phyloP scores from a whole-genome alignment of 2,888 invertebrate species.

The Cerastis leucographa region DNA sequence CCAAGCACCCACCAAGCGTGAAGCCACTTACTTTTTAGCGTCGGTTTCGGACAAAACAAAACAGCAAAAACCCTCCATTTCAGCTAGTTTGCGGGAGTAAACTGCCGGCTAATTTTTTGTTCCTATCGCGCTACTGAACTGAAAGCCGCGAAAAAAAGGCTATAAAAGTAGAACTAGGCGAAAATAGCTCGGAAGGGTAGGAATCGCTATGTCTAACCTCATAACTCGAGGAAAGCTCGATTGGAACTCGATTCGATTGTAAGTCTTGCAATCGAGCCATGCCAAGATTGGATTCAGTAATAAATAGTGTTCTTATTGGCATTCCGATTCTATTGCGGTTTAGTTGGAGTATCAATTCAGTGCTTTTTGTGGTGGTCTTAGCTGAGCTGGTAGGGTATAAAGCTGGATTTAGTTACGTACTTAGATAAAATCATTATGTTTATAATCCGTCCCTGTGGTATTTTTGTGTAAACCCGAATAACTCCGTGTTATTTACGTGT shows the following conservation, averaged over 20 bases:
- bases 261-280: conserved; percentile 51
- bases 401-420: not conserved
- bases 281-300: conserved; percentile 65
- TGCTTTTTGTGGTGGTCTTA: conserved; percentile 36
- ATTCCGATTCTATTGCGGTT: conserved; percentile 63
- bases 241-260: conserved; percentile 62
- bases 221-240: conserved; percentile 61
- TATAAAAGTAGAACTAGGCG: conserved; percentile 38
- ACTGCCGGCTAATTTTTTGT: conserved; percentile 55
- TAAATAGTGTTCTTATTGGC: conserved; percentile 63
- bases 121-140: conserved; percentile 45
- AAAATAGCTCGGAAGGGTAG: not conserved
- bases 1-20: conserved; percentile 38
- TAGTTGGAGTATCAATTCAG: conserved; percentile 51
- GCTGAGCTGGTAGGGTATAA: conserved; percentile 4
- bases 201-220: conserved; percentile 42
- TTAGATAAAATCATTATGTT: conserved; percentile 9
- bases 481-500: not conserved
- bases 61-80: conserved; percentile 38
- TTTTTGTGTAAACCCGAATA: conserved; percentile 12
- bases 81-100: conserved; percentile 52
- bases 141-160: conserved; percentile 44
- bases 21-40: conserved; percentile 60
- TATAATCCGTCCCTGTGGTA: not conserved
- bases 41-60: conserved; percentile 54